Conservation (phyloP, 1,140 invertebrate genomes). For the Trichonephila inaurata region DNA sequence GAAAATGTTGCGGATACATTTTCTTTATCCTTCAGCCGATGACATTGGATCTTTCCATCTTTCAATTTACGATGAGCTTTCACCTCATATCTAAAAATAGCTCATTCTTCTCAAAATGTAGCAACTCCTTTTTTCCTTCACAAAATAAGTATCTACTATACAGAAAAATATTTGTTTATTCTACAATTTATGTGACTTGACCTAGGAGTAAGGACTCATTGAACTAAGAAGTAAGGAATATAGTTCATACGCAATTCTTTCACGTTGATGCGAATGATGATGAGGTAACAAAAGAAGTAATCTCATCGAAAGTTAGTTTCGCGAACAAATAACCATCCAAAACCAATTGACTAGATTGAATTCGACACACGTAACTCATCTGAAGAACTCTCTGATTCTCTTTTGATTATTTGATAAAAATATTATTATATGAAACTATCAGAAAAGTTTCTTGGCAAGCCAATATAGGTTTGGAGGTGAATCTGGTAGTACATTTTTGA, state of each 20-base stretch:
- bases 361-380: constrained; percentile 20
- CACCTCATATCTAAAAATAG: no score
- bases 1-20: no score
- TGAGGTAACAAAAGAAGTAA: not conserved
- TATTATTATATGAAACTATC: not conserved
- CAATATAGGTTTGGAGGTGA: no score
- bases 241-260: not conserved
- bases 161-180: no score
- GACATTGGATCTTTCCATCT: no score
- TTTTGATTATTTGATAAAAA: constrained; percentile 9
- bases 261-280: not conserved
- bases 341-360: not conserved
- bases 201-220: not conserved
- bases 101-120: no score
- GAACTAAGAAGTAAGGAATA: not conserved
- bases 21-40: no score
- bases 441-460: not conserved
- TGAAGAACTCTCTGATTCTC: not conserved
- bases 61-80: no score
- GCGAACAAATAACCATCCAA: not conserved
- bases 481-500: no score
- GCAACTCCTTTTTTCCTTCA: no score
- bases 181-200: no score
- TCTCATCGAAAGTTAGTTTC: not conserved
- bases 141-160: no score